Evolutionary conservation across 2,113 vertebrate genomes (phyloP), one percentile per base, ranked within the genome.

Genomic region (Bambusicola thoracicus): DNA sequence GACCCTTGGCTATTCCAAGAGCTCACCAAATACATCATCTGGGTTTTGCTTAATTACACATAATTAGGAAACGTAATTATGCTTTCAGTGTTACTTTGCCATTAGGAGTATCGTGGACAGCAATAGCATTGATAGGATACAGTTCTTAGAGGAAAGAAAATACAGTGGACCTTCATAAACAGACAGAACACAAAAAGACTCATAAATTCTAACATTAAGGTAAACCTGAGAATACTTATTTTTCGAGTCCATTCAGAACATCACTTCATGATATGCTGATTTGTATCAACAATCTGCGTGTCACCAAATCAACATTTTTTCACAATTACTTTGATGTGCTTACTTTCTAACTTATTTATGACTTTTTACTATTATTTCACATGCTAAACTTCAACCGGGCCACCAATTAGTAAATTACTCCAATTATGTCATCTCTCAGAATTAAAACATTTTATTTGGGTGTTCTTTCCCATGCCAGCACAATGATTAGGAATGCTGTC

Each of bases 1-100:
- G 97, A 98, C 97, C 97, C 94, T 94, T 97, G 96, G 97, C 95
- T 97, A 96, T 96, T 97, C 96, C 85, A 92, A 96, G 95, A 97
- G 96, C 94, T 94, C 62, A 34, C 38, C 95, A 97, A 97, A 98
- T 98, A 97, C 91, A 98, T 98, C 97, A 98, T 98, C 97, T 97
- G 97, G 96, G 96, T 97, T 98, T 98, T 97, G 97, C 97, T 97
- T 98, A 98, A 98, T 98, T 98, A 97, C 97, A 97, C 96, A 90
- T 98, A 98, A 98, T 98, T 98, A 98, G 97, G 97, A 97, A 96
- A 96, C 79, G 92, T 95, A 98, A 98, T 98, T 98, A 98, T 58
- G 95, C 96, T 97, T 97, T 97, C 97, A 96, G 87, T 94, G 94
- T 86, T 89, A 81, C 81, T 95, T 94, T 93, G 89, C 96, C 94